Base-by-base conservation (phyloP, 2,797 vertebrate genomes). In the Gouania willdenowi region DNA sequence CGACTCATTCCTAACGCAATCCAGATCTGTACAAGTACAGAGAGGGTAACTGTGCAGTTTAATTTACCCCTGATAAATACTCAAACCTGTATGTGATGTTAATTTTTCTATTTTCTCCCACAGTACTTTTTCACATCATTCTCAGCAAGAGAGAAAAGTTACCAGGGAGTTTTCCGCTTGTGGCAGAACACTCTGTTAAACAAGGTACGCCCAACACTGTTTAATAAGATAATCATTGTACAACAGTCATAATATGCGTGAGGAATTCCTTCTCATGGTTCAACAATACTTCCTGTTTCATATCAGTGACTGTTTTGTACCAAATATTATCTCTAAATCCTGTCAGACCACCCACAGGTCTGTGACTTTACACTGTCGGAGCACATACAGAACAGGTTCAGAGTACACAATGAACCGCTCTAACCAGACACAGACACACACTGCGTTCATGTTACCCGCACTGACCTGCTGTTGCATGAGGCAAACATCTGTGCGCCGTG, bases 101-200 rank as follows among this genome's bases (percentile, higher is more conserved):
- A 18, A 3, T 15, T 9, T 46, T 39, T 25, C 2, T 5, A 1
- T 38, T 20, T 40, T 27, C 10, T 1, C 16, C 28, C 6, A 12
- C 74, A 99, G 94, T 82, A 91, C 60, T 95, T 98, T 73, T 94
- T 98, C 76, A 92, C 93, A 0, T 97, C 93, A 11, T 96, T 99
- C 78, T 87, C 91, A 19, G 81, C 91, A 28, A 91, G 94, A 71
- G 94, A 97, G 73, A 92, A 92, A 85, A 95, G 89, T 75, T 98
- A 90, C 82, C 86, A 85, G 62, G 82, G 61, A 44, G 83, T 98
- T 69, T 97, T 95, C 66, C 89, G 91, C 14, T 85, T 97, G 73
- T 99, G 96, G 95, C 93, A 98, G 79, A 95, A 97, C 33, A 77
- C 85, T 1, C 77, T 99, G 45, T 28, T 93, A 77, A 80, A 90